Evolutionary conservation across 2,888 invertebrate genomes (phyloP).

Genomic region (Alviniconcha strummeri): DNA sequence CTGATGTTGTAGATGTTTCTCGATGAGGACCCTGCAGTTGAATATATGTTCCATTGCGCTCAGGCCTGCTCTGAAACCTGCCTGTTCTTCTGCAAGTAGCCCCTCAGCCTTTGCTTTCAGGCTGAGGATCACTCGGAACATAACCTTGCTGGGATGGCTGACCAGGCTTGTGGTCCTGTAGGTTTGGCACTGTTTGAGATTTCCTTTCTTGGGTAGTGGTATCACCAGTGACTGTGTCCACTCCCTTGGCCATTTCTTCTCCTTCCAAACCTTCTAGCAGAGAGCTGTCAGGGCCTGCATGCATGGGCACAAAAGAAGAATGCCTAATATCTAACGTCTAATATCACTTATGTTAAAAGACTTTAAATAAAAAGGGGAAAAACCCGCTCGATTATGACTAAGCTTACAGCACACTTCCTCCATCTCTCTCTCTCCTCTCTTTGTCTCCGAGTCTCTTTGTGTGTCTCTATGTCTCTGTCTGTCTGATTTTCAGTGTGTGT

Average conservation of each 20-base stretch:
- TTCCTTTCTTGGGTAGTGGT: neutral
- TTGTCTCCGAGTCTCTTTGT: neutral
- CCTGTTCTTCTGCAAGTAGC: neutral
- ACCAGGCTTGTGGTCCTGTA: neutral
- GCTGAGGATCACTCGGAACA: neutral
- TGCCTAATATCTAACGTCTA: no score
- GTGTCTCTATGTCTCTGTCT: neutral
- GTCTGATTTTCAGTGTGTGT: neutral
- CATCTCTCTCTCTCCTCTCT: neutral
- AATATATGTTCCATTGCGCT: neutral
- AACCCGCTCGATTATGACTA: no score
- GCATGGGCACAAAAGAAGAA: no score
- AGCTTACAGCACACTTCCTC: neutral
- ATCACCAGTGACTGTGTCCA: neutral
- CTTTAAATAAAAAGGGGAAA: no score
- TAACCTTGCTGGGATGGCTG: neutral
- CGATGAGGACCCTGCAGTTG: neutral
- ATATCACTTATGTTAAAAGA: no score
- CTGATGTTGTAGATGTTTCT: neutral
- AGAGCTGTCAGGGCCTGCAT: neutral
- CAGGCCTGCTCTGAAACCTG: neutral
- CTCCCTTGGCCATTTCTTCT: neutral
- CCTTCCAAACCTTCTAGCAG: neutral
- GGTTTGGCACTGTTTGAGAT: neutral
- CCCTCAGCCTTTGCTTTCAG: neutral